Evolutionary conservation across 2,113 vertebrate species (phyloP).

Genomic region (Cottus gobio): DNA sequence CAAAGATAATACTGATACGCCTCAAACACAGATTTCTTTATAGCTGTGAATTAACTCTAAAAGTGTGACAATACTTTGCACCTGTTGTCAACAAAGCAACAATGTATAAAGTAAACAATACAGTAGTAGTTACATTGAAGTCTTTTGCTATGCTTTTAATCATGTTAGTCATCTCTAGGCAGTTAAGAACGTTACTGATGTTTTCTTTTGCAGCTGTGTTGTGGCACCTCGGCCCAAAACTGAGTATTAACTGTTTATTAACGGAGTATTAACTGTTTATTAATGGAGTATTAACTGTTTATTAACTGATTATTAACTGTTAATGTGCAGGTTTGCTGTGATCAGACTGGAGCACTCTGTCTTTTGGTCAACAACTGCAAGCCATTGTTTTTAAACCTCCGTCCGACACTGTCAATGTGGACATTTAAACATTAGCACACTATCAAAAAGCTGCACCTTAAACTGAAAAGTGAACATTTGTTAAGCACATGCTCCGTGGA

Average conservation of each 20-base stretch:
- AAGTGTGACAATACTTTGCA: conserved; percentile 46
- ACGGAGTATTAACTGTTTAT: too few relatives aligned
- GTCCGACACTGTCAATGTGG: neutral
- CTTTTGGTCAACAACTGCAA: conserved; percentile 14
- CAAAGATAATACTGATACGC: conserved; percentile 50
- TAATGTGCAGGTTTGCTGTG: conserved; percentile 21
- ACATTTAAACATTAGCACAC: neutral
- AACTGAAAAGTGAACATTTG: too few relatives aligned
- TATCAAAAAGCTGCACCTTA: neutral
- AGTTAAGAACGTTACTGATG: neutral
- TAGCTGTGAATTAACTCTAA: conserved; percentile 37
- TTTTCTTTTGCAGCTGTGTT: conserved; percentile 28
- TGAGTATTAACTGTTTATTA: too few relatives aligned
- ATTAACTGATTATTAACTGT: too few relatives aligned
- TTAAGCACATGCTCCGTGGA: neutral
- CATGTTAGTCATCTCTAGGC: conserved; percentile 73
- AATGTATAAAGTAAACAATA: conserved; percentile 75
- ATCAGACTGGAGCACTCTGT: conserved; percentile 29
- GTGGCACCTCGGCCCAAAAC: neutral
- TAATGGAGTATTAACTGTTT: too few relatives aligned
- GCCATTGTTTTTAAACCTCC: neutral
- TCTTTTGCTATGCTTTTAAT: conserved; percentile 75
- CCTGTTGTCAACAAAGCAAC: conserved; percentile 72
- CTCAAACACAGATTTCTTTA: conserved; percentile 34
- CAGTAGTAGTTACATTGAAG: conserved; percentile 82